Evolutionary conservation across 2,113 vertebrate genomes (phyloP).

Genomic region (Myocastor coypus): DNA sequence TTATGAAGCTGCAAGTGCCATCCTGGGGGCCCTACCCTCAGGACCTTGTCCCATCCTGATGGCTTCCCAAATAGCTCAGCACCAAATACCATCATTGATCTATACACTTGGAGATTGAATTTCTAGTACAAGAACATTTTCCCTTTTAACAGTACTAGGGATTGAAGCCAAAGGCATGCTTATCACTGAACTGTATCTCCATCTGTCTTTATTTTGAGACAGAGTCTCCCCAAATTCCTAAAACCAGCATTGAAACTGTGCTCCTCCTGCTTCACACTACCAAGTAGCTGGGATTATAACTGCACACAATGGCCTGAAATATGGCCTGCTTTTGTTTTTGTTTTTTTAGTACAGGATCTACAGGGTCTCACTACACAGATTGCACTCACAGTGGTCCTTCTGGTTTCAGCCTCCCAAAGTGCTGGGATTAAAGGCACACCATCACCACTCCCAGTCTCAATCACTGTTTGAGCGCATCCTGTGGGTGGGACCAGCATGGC

Average conservation of each 20-base stretch:
- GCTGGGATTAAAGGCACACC: no score
- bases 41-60: background rate
- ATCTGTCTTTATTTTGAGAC: background rate
- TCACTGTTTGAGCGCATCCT: no score
- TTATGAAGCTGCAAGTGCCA: background rate
- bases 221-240: background rate
- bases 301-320: background rate
- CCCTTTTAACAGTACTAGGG: background rate
- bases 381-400: no score
- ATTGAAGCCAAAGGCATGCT: background rate
- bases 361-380: no score
- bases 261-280: background rate
- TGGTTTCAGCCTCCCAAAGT: no score
- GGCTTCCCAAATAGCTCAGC: background rate
- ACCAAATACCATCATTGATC: background rate
- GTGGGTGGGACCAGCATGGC: no score
- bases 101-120: background rate
- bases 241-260: background rate
- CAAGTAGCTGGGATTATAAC: background rate
- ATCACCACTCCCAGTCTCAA: no score
- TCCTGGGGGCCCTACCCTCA: background rate
- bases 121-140: background rate
- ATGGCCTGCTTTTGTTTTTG: no score
- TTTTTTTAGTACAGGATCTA: no score
- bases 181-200: background rate